Percentiles rank a stretch among this genome's conserved stretches.
phyloP scores from a whole-genome alignment of 2,797 vertebrate genomes.

The Kryptolebias ocellatus region DNA sequence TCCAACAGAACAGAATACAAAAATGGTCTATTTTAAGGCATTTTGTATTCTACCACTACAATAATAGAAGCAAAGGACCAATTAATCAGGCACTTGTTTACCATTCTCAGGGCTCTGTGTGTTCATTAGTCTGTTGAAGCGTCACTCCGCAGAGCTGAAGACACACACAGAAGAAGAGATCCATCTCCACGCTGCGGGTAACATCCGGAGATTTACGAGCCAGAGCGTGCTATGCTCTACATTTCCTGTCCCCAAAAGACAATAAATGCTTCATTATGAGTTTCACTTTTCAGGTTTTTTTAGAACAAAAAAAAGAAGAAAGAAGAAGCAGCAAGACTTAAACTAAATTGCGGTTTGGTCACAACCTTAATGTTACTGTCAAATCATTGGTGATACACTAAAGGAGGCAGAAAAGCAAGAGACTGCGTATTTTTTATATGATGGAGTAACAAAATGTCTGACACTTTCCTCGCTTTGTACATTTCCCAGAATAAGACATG shows the following conservation, averaged over 20 bases:
- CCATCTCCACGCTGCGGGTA: constrained; percentile 74
- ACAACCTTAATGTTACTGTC: constrained; percentile 49
- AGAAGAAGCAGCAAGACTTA: constrained; percentile 50
- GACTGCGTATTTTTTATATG: constrained; percentile 26
- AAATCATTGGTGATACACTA: constrained; percentile 40
- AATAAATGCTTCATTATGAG: constrained; percentile 83
- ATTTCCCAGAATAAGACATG: constrained; percentile 21
- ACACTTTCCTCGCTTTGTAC: constrained; percentile 8
- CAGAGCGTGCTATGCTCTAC: constrained; percentile 59
- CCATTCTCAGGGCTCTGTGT: constrained; percentile 70
- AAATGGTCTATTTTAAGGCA: constrained; percentile 41
- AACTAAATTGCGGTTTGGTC: constrained; percentile 59
- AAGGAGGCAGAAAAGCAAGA: constrained; percentile 21
- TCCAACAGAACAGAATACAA: constrained; percentile 27
- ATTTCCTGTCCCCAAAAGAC: constrained; percentile 76
- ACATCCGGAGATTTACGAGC: constrained; percentile 81
- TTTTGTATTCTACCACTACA: constrained; percentile 66
- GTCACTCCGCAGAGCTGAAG: constrained; percentile 67
- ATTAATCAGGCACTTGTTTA: constrained; percentile 86
- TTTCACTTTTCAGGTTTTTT: constrained; percentile 75
- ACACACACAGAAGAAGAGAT: constrained; percentile 73
- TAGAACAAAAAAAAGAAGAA: constrained; percentile 52
- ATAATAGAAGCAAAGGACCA: constrained; percentile 67
- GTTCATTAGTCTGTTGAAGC: constrained; percentile 78
- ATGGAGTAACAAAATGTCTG: constrained; percentile 23